Percentiles rank a stretch among this genome's conserved stretches.
phyloP scores from a whole-genome alignment of 2,113 vertebrate genomes.

The Vanacampus margaritifer region DNA sequence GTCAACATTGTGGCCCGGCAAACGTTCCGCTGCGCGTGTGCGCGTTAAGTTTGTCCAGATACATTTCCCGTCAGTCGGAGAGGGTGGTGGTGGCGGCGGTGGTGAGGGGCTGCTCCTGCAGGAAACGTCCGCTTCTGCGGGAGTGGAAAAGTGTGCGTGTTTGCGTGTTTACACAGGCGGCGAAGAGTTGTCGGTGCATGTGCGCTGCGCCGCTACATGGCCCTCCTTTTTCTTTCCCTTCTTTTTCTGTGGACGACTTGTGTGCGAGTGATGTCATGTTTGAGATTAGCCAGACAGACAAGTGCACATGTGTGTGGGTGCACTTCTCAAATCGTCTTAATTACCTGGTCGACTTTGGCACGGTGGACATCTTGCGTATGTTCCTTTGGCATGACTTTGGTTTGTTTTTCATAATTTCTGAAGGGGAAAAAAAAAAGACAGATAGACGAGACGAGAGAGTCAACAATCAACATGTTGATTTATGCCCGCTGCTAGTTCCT shows the following conservation, averaged over 20 bases:
- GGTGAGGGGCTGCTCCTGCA: slow-evolving; percentile 34
- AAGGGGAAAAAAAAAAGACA: slow-evolving; percentile 18
- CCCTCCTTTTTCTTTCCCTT: slow-evolving; percentile 14
- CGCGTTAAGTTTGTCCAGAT: slow-evolving; percentile 65
- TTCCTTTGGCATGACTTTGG: slow-evolving; percentile 44
- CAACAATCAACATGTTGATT: slow-evolving; percentile 70
- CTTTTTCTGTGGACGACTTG: slow-evolving; percentile 18
- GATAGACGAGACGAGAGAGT: slow-evolving; percentile 53
- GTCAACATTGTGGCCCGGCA: slow-evolving; percentile 69
- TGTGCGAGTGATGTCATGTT: slow-evolving; percentile 62
- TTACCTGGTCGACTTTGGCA: slow-evolving; percentile 32
- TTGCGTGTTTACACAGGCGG: slow-evolving; percentile 18
- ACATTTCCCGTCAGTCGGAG: slow-evolving; percentile 43
- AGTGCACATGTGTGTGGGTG: slow-evolving; percentile 35
- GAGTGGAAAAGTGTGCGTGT: slow-evolving; percentile 54
- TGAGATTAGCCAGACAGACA: slow-evolving; percentile 58
- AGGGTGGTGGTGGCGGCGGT: background rate
- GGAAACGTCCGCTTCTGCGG: slow-evolving; percentile 58
- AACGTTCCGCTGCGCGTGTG: slow-evolving; percentile 55
- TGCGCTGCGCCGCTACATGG: background rate
- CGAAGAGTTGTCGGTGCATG: slow-evolving; percentile 18
- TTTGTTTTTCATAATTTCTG: slow-evolving; percentile 62
- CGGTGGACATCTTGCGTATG: slow-evolving; percentile 19
- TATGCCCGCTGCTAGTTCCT: slow-evolving; percentile 66
- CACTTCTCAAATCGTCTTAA: slow-evolving; percentile 34